Conservation (phyloP, 2,113 vertebrate species). For the Sylvietta virens region DNA sequence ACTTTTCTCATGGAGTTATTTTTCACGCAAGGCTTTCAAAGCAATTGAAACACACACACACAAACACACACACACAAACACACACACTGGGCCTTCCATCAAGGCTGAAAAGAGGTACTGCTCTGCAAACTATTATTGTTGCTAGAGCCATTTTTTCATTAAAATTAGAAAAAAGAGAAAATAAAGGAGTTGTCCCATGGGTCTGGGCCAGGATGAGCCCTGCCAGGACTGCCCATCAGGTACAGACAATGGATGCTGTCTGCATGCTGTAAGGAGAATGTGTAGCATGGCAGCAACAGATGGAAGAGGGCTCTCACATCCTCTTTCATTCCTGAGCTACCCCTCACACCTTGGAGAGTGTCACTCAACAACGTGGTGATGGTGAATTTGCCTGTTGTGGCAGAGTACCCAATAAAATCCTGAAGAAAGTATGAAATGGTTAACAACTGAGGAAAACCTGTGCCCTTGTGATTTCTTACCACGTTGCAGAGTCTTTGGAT, state of each 20-base stretch:
- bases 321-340: background rate
- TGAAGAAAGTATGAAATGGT: background rate
- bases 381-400: background rate
- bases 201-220: background rate
- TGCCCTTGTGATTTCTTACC: background rate
- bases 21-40: slow-evolving; percentile 7
- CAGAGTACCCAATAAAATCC: background rate
- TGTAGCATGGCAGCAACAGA: background rate
- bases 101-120: background rate
- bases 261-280: background rate
- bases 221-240: background rate
- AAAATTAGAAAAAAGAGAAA: background rate
- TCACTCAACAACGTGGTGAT: background rate
- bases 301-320: background rate
- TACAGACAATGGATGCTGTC: background rate
- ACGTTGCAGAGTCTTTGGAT: background rate
- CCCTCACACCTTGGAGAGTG: background rate
- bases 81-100: background rate
- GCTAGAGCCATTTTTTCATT: background rate
- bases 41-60: background rate
- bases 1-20: background rate
- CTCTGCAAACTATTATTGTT: background rate
- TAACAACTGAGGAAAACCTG: background rate
- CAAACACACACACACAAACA: background rate
- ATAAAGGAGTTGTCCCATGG: background rate